A percentile compares a stretch with the other conserved stretches of the same genome.
These are phyloP conservation scores for Drosophila prosaltans DNA, from an alignment of 1,140 invertebrate genomes.

Conservation along the genomic window DNA sequence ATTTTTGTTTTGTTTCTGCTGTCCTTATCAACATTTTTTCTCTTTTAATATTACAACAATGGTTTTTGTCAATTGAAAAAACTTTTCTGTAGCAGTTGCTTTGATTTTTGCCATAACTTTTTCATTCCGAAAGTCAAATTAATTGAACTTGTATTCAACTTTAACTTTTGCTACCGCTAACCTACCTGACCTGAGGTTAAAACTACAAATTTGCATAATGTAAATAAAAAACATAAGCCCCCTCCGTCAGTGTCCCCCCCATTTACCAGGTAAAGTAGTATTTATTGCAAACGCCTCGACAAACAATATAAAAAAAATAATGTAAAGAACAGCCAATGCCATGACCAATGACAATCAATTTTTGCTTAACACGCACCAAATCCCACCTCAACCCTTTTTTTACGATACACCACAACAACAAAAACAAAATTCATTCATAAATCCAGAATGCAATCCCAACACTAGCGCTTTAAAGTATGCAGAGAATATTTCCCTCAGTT, in stretches of 20 bases:
- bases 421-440: slow-evolving; percentile 69
- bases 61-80: too few relatives aligned
- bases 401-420: slow-evolving; percentile 18
- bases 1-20: too few relatives aligned
- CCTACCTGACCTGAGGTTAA: not conserved
- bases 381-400: slow-evolving; percentile 44
- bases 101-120: not conserved
- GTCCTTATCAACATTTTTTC: too few relatives aligned
- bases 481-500: slow-evolving; percentile 71
- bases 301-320: slow-evolving; percentile 10
- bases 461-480: slow-evolving; percentile 48
- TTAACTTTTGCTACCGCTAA: not conserved
- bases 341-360: slow-evolving; percentile 76
- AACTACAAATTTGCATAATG: not conserved
- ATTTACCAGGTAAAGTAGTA: slow-evolving; percentile 10
- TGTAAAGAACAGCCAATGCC: slow-evolving; percentile 42
- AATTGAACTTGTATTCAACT: not conserved
- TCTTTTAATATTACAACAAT: too few relatives aligned
- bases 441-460: slow-evolving; percentile 44
- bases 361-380: slow-evolving; percentile 57
- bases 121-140: not conserved
- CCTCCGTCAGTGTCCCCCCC: not conserved
- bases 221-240: not conserved
- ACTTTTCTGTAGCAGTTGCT: too few relatives aligned
- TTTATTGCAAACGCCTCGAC: slow-evolving; percentile 7